Conservation (phyloP, 2,113 vertebrate species). For the Artemisiospiza belli region DNA sequence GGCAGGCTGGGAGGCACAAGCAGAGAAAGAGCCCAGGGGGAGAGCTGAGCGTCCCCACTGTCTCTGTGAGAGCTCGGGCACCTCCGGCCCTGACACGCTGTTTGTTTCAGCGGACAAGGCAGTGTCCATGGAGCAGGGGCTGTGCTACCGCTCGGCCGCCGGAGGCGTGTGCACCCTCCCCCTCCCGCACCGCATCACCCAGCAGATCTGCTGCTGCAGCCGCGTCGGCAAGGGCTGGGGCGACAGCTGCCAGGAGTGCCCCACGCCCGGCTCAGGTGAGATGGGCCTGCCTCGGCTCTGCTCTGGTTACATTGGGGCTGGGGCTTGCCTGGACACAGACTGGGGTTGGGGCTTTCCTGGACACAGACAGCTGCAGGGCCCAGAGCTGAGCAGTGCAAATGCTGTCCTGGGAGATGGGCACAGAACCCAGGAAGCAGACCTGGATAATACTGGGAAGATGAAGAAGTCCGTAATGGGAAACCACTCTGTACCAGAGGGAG, state of each 20-base stretch:
- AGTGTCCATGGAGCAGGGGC: conserved; percentile 82
- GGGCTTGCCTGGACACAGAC: not conserved
- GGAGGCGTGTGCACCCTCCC: conserved; percentile 83
- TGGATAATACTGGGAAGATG: not conserved
- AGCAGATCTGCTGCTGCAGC: conserved; percentile 99
- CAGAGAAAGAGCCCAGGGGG: not conserved
- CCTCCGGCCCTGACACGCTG: not conserved
- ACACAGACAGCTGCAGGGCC: not conserved
- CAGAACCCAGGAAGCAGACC: not conserved
- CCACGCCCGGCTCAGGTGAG: conserved; percentile 87
- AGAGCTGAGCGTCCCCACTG: not conserved
- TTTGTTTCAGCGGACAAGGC: conserved; percentile 90
- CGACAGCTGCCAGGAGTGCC: conserved; percentile 83
- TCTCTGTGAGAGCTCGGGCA: not conserved
- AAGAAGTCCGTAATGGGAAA: not conserved
- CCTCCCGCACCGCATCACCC: conserved; percentile 90
- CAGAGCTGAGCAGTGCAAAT: not conserved
- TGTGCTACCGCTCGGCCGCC: conserved; percentile 84
- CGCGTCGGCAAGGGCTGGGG: conserved; percentile 98
- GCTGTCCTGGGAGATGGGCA: not conserved
- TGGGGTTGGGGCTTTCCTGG: too few species aligned
- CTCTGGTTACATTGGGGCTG: not conserved
- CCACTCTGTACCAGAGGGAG: not conserved
- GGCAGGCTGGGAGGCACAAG: not conserved
- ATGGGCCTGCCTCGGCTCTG: not conserved